Percentiles rank a stretch among this genome's conserved stretches.
Evolutionary conservation across 2,797 vertebrate genomes (phyloP).

Genomic region (Mycteria americana): DNA sequence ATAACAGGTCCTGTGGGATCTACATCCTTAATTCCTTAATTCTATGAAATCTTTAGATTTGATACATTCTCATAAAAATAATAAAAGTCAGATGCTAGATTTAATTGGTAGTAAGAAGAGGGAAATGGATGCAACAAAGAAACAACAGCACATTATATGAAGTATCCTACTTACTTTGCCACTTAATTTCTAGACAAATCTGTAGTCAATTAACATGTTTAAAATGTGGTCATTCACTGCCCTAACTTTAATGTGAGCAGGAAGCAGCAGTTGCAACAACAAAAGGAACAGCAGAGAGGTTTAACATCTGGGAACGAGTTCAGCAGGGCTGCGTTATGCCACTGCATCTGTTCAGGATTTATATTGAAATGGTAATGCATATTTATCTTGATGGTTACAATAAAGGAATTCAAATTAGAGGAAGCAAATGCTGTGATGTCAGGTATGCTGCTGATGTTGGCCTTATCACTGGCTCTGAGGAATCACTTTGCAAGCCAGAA

Average conservation of each 20-base stretch:
- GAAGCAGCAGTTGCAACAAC: background rate
- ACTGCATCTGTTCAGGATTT: conserved; percentile 20
- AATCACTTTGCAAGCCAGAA: conserved; percentile 13
- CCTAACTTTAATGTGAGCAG: background rate
- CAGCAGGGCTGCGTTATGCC: background rate
- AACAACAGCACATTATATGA: background rate
- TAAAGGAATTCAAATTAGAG: conserved; percentile 26
- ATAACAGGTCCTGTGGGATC: background rate
- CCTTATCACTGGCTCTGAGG: background rate
- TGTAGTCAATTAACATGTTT: background rate
- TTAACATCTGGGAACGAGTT: conserved; percentile 6
- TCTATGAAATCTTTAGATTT: background rate
- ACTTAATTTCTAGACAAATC: background rate
- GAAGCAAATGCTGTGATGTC: conserved; percentile 12
- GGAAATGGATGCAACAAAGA: background rate
- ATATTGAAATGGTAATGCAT: background rate
- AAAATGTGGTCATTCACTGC: background rate
- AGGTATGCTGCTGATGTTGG: conserved; percentile 6
- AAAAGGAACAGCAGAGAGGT: background rate
- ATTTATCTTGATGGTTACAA: conserved; percentile 9
- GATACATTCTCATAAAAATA: background rate
- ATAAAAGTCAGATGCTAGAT: background rate
- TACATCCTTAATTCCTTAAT: background rate
- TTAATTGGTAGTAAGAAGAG: background rate
- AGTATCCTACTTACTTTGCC: background rate